These are phyloP conservation scores for Prosapia bicincta DNA, from an alignment of 2,888 invertebrate species.

Conservation along the genomic window DNA sequence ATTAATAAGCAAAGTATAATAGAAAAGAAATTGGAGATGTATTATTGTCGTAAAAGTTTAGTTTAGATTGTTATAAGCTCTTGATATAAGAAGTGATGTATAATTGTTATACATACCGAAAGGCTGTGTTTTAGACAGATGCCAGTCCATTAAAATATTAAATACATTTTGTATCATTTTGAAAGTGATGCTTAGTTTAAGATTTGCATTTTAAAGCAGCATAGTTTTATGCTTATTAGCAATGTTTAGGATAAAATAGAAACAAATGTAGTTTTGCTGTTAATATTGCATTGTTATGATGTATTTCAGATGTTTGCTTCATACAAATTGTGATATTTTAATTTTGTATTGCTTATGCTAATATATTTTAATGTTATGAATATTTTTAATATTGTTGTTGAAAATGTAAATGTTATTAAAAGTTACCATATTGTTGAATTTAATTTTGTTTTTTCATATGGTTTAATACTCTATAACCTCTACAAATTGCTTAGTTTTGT, in stretches of 20 bases:
- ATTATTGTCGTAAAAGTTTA: too few relatives aligned
- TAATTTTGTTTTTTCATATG: background rate
- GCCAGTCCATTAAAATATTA: background rate
- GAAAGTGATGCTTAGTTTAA: background rate
- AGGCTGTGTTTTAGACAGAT: background rate
- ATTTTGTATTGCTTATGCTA: slow-evolving; percentile 26
- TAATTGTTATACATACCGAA: too few relatives aligned
- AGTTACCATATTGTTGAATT: slow-evolving; percentile 20
- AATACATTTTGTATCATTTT: background rate
- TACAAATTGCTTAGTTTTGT: too few relatives aligned
- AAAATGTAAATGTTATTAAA: slow-evolving; percentile 24
- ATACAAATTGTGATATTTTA: slow-evolving; percentile 25
- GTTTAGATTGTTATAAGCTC: too few relatives aligned
- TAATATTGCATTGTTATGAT: background rate
- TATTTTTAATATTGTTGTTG: slow-evolving; percentile 29
- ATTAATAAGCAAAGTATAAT: background rate
- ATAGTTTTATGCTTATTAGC: background rate
- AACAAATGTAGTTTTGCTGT: background rate
- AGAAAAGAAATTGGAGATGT: background rate
- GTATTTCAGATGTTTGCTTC: background rate
- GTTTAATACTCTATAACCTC: too few relatives aligned
- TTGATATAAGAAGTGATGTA: too few relatives aligned
- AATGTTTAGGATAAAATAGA: background rate
- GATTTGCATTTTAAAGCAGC: background rate
- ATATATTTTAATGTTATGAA: slow-evolving; percentile 24